Conservation (phyloP, 2,797 vertebrate genomes). For the Tragelaphus oryx region DNA sequence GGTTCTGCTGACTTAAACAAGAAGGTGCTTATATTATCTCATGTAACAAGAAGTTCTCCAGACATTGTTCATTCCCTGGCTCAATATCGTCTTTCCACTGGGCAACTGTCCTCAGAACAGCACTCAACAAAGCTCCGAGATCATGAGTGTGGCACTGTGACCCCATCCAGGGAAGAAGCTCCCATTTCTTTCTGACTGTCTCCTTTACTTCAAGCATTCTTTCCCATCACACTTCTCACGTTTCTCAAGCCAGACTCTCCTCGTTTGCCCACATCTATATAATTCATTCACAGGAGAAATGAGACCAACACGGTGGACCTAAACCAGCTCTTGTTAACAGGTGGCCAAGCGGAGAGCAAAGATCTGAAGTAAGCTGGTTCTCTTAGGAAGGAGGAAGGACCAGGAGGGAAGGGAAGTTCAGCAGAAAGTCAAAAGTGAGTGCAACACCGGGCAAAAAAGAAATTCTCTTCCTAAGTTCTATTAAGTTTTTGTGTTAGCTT, state of each 20-base stretch:
- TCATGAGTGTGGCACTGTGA: not conserved
- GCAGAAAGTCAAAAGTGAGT: not conserved
- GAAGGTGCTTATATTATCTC: not conserved
- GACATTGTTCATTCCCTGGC: not conserved
- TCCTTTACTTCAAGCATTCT: not conserved
- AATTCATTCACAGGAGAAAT: not conserved
- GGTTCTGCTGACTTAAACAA: not conserved
- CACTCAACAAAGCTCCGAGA: not conserved
- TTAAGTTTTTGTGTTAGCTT: constrained; percentile 36
- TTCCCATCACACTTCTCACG: not conserved
- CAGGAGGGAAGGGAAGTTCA: not conserved
- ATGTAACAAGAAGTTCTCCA: not conserved
- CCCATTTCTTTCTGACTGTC: not conserved
- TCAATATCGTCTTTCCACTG: not conserved
- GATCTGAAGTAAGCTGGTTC: not conserved
- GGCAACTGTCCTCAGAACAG: not conserved
- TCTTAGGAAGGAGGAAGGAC: not conserved
- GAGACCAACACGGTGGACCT: not conserved
- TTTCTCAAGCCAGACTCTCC: not conserved
- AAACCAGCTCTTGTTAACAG: not conserved
- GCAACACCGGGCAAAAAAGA: not conserved
- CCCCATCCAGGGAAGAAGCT: not conserved
- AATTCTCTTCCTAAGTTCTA: constrained; percentile 15
- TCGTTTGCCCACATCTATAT: not conserved
- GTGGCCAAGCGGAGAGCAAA: not conserved